A percentile compares a stretch with the other conserved stretches of the same genome.
phyloP scores from a whole-genome alignment of 2,113 vertebrate species.

The Mustelus asterias region DNA sequence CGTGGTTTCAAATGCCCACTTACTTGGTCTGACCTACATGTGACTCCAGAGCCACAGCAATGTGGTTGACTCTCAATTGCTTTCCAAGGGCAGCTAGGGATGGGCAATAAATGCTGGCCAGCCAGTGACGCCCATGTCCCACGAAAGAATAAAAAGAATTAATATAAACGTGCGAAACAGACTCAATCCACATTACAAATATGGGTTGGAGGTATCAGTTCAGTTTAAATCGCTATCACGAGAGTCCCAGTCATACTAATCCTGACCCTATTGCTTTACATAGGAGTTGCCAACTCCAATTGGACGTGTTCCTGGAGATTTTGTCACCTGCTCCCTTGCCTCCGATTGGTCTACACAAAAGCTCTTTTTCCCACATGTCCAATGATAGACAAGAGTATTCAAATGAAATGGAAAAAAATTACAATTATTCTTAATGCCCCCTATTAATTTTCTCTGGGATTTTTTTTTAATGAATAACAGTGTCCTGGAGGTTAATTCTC shows the following conservation, averaged over 20 bases:
- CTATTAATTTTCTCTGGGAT: background rate
- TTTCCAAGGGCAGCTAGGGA: too few relatives aligned
- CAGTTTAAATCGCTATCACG: background rate
- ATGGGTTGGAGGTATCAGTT: background rate
- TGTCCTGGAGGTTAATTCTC: background rate
- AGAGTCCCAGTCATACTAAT: background rate
- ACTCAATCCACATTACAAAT: background rate
- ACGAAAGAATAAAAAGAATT: too few relatives aligned
- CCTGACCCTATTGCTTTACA: background rate
- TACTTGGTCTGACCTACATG: too few relatives aligned
- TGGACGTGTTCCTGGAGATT: background rate
- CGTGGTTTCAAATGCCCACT: background rate
- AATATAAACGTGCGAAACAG: background rate
- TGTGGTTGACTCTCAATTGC: too few relatives aligned
- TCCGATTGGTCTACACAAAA: background rate
- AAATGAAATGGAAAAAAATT: background rate
- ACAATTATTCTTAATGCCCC: background rate
- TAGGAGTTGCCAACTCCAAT: background rate
- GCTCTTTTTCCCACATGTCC: background rate
- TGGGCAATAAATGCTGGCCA: too few relatives aligned
- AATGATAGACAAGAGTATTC: background rate
- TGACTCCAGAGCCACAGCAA: too few relatives aligned
- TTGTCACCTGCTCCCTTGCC: background rate
- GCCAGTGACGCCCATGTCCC: too few relatives aligned
- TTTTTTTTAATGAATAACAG: background rate